Evolutionary conservation across 1,140 invertebrate species (phyloP), one percentile per base, ranked within the genome.

Genomic region (Hypothenemus hampei): DNA sequence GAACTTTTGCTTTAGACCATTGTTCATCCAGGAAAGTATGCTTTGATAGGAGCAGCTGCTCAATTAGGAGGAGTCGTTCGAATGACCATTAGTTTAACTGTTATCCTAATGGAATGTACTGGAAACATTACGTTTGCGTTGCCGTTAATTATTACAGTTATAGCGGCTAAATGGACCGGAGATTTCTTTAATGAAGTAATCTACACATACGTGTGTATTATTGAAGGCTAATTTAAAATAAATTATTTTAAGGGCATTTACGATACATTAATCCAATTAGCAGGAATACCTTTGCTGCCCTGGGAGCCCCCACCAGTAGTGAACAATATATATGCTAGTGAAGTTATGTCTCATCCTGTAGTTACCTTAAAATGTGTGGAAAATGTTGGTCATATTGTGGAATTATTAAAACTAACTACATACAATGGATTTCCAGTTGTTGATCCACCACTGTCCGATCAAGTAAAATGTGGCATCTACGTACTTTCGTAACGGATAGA

Each of bases 381-480:
- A 73, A 91, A 83, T 61, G 89, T 92, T 6, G 86, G 87, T 0
- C 85, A 86, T 59, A 86, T 97, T 41, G 78, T 92, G 1, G 81
- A 92, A 60, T 71, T 94, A 40, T 73, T 98, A 0, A 86, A 83
- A 60, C 75, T 80, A 11, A 86, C 89, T 39, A 79, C 83, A 1
- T 91, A 95, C 65, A 95, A 97, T 75, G 94, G 93, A 11, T 98
- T 97, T 74, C 94, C 95, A 2, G 86, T 98, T 11, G 92, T 97
- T 15, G 90, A 95, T 71, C 80, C 81, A 35, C 81, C 83, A 11
- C 62, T 72, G 29, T 71, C 73, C 41, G 81, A 84, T 65, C 73
- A 80, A 56, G 81, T 83, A 60, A 71, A 1, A 31, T n/a, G n/a
- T n/a, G n/a, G n/a, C n/a, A n/a, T n/a, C n/a, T n/a, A n/a, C n/a